Evolutionary conservation across 1,140 invertebrate species (phyloP).

Genomic region (Augochlora pura): DNA sequence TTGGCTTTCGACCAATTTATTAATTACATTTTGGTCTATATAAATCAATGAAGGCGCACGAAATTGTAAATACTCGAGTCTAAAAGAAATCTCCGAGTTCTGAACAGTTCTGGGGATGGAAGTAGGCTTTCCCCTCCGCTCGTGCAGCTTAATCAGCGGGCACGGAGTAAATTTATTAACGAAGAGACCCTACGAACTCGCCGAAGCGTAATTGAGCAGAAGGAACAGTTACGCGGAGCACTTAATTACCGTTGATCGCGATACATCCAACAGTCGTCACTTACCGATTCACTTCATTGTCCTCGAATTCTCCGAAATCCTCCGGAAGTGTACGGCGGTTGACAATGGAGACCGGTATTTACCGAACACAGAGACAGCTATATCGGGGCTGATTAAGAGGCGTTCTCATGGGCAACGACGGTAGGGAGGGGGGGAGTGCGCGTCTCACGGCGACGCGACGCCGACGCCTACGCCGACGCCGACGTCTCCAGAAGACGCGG

Average conservation of each 20-base stretch:
- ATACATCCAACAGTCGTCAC: neutral
- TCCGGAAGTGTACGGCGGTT: slow-evolving; percentile 26
- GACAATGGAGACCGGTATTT: slow-evolving; percentile 52
- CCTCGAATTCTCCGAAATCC: neutral
- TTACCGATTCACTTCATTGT: slow-evolving; percentile 25
- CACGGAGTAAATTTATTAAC: too few relatives aligned
- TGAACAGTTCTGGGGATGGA: too few relatives aligned
- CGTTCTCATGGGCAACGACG: slow-evolving; percentile 44
- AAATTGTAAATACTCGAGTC: too few relatives aligned
- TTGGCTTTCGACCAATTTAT: too few relatives aligned
- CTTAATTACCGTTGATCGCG: slow-evolving; percentile 19
- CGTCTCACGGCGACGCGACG: slow-evolving; percentile 46
- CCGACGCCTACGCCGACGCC: slow-evolving; percentile 2
- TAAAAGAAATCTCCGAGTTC: too few relatives aligned
- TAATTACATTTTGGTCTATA: too few relatives aligned
- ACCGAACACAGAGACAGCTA: slow-evolving; percentile 48
- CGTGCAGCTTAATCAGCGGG: too few relatives aligned
- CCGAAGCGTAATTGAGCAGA: too few relatives aligned
- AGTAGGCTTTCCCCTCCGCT: too few relatives aligned
- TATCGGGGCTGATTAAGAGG: slow-evolving; percentile 63
- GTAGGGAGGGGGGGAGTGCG: slow-evolving; percentile 7
- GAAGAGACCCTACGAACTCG: too few relatives aligned
- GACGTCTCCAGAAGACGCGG: slow-evolving; percentile 52
- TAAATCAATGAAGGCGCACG: too few relatives aligned
- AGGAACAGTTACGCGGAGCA: neutral